Percentiles rank a stretch among this genome's conserved stretches.
These are phyloP conservation scores for Incurvaria masculella DNA, from an alignment of 2,888 invertebrate species.

Conservation along the genomic window DNA sequence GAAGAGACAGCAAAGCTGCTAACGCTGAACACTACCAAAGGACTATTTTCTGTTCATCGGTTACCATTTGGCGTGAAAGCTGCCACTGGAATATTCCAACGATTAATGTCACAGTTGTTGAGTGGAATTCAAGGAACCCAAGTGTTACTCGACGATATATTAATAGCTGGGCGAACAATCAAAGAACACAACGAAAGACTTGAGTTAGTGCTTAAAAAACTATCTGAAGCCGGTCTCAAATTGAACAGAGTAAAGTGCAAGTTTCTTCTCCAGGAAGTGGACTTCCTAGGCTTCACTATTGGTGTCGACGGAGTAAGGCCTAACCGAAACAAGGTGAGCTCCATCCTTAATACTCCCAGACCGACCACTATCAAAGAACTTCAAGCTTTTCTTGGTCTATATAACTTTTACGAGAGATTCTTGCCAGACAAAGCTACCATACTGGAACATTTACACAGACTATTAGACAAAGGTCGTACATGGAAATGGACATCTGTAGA, in stretches of 20 bases:
- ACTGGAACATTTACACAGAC: conserved; percentile 14
- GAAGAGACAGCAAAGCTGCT: conserved; percentile 14
- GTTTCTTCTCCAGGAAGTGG: conserved; percentile 11
- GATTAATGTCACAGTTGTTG: conserved; percentile 9
- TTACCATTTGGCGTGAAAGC: conserved; percentile 15
- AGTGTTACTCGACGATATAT: not conserved
- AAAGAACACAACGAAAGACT: conserved; percentile 1
- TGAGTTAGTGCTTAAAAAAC: conserved; percentile 2
- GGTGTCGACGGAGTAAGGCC: conserved; percentile 15
- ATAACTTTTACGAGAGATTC: conserved; percentile 19
- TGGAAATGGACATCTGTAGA: conserved; percentile 11
- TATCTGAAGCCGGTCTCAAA: conserved; percentile 14
- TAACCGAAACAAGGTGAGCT: conserved; percentile 12
- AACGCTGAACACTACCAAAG: conserved; percentile 15
- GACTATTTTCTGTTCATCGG: conserved; percentile 16
- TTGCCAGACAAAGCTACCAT: conserved; percentile 16
- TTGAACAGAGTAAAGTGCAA: conserved; percentile 15
- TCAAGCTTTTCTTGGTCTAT: conserved; percentile 17
- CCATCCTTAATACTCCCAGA: conserved; percentile 13
- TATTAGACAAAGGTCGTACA: not conserved
- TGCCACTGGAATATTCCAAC: conserved; percentile 14
- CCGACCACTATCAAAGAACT: conserved; percentile 13
- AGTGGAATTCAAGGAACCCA: not conserved
- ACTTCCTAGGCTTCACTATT: conserved; percentile 17
- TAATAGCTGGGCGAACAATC: not conserved